Conservation (phyloP, 2,113 vertebrate species). For the Phaetusa simplex region DNA sequence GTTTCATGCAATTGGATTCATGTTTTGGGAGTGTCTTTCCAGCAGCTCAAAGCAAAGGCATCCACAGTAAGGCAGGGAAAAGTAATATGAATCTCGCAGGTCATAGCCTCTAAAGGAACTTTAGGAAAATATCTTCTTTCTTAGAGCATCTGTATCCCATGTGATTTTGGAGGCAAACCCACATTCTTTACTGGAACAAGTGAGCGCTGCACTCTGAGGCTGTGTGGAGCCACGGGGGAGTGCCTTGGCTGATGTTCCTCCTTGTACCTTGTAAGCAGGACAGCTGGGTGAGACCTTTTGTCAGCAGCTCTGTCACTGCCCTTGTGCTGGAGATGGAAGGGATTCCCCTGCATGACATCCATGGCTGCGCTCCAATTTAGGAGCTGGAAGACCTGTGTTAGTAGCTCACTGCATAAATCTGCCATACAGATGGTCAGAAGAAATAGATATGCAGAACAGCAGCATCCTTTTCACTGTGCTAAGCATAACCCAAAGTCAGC, state of each 20-base stretch:
- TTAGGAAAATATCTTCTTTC: background rate
- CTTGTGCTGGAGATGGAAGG: background rate
- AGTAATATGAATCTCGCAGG: background rate
- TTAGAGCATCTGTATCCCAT: background rate
- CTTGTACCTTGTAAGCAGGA: background rate
- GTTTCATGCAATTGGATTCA: background rate
- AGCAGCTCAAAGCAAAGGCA: background rate
- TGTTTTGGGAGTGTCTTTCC: background rate
- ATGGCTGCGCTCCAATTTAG: background rate
- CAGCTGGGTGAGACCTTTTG: background rate
- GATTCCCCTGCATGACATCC: background rate
- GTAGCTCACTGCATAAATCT: background rate
- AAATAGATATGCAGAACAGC: background rate
- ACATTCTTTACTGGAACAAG: background rate
- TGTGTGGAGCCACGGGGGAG: background rate
- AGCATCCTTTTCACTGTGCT: background rate
- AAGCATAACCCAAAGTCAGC: background rate
- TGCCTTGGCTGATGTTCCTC: background rate
- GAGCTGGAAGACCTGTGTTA: background rate
- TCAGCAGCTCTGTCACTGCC: background rate
- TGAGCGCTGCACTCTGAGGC: background rate
- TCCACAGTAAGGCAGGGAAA: background rate
- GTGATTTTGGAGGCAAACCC: background rate
- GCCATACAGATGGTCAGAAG: background rate
- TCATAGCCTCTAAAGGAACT: background rate